A percentile compares a stretch with the other conserved stretches of the same genome.
phyloP scores from a whole-genome alignment of 2,888 invertebrate genomes.

The Eucera pruinosa region DNA sequence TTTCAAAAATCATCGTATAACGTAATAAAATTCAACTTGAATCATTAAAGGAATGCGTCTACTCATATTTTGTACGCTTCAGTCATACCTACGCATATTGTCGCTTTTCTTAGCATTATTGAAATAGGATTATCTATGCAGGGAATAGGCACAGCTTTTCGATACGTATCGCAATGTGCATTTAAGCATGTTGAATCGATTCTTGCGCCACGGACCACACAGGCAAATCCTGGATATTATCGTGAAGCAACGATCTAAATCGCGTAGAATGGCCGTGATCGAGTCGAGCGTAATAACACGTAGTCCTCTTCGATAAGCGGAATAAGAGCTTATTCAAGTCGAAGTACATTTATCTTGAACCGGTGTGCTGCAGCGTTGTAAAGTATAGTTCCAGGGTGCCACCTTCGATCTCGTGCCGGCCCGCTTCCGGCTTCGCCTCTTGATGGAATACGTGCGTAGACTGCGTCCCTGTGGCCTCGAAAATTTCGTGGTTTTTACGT shows the following conservation, averaged over 20 bases:
- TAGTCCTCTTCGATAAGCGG: conserved; percentile 54
- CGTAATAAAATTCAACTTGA: conserved; percentile 26
- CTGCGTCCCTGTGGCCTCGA: conserved; percentile 57
- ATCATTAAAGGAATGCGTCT: neutral
- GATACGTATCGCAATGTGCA: conserved; percentile 41
- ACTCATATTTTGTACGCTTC: neutral
- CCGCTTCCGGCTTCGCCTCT: conserved; percentile 68
- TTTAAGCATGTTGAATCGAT: conserved; percentile 48
- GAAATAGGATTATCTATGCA: conserved; percentile 44
- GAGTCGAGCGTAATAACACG: conserved; percentile 65
- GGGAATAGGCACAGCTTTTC: conserved; percentile 35
- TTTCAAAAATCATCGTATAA: neutral
- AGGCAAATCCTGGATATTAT: conserved; percentile 51
- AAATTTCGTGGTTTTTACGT: conserved; percentile 56
- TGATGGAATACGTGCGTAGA: conserved; percentile 81
- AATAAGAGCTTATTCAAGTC: conserved; percentile 70
- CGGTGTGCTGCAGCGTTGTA: conserved; percentile 58
- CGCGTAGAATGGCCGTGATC: conserved; percentile 62
- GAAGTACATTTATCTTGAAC: conserved; percentile 75
- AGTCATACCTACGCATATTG: conserved; percentile 12
- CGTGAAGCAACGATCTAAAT: conserved; percentile 68
- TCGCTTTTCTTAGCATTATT: conserved; percentile 28
- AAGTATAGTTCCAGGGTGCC: conserved; percentile 62
- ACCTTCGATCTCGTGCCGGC: conserved; percentile 45
- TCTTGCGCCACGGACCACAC: conserved; percentile 19